These are phyloP conservation scores for Brachypteracias leptosomus DNA, from an alignment of 2,113 vertebrate genomes.

Conservation along the genomic window DNA sequence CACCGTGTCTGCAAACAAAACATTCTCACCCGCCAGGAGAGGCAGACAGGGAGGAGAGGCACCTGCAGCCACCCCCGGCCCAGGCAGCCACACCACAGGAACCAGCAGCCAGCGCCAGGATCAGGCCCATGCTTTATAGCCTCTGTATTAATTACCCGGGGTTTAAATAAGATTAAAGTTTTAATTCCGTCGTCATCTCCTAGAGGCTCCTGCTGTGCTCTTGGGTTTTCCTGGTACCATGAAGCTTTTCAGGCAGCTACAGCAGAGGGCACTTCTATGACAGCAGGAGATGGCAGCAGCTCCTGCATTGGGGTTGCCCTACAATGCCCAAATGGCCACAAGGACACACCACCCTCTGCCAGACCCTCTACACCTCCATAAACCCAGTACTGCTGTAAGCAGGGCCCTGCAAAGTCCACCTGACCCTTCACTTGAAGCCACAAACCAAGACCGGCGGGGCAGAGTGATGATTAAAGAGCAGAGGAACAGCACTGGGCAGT, in stretches of 20 bases:
- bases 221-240: neutral
- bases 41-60: neutral
- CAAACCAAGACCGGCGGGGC: accelerated
- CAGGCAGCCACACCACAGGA: accelerated
- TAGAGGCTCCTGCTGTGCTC: constrained; percentile 23
- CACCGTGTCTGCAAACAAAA: constrained; percentile 20
- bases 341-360: neutral
- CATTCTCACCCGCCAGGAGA: neutral
- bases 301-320: neutral
- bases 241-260: constrained; percentile 32
- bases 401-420: neutral
- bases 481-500: neutral
- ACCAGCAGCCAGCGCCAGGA: neutral
- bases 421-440: neutral
- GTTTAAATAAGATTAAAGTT: constrained; percentile 54
- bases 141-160: constrained; percentile 40
- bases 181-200: constrained; percentile 46
- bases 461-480: accelerated
- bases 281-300: neutral
- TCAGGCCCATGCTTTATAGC: neutral
- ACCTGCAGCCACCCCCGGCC: neutral
- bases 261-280: constrained; percentile 40
- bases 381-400: neutral
- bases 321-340: accelerated
- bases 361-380: neutral